Percentiles rank a stretch among this genome's conserved stretches.
Evolutionary conservation across 2,797 vertebrate genomes (phyloP).

Genomic region (Falco biarmicus): DNA sequence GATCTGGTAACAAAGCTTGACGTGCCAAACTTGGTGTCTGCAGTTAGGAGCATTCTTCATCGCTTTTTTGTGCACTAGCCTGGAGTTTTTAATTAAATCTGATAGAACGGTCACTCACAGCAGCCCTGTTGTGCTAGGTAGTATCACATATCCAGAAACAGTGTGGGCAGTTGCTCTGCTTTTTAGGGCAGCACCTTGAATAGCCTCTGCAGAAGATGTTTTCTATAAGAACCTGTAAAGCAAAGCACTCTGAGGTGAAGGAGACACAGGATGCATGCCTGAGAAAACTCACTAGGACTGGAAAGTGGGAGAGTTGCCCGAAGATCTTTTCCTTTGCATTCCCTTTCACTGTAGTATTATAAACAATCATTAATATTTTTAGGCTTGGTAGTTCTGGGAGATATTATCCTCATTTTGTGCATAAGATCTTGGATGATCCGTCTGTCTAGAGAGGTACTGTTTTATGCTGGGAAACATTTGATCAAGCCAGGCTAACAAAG

Average conservation of each 20-base stretch:
- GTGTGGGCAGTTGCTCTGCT: neutral
- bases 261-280: fast-evolving
- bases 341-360: neutral
- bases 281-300: neutral
- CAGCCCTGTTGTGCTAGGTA: neutral
- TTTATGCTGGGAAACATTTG: slow-evolving; percentile 2
- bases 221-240: neutral
- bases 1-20: neutral
- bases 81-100: slow-evolving; percentile 20
- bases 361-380: neutral
- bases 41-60: neutral
- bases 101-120: neutral
- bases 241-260: neutral
- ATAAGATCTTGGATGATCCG: neutral
- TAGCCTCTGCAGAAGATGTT: neutral
- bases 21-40: neutral
- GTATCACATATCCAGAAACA: neutral
- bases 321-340: neutral
- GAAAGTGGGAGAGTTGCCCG: neutral
- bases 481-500: neutral
- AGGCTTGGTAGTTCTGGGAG: neutral
- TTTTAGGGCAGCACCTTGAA: neutral
- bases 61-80: neutral
- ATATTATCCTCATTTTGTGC: neutral
- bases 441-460: neutral